Percentiles rank a stretch among this genome's conserved stretches.
Evolutionary conservation across 2,113 vertebrate genomes (phyloP).

Genomic region (Butorides virescens): DNA sequence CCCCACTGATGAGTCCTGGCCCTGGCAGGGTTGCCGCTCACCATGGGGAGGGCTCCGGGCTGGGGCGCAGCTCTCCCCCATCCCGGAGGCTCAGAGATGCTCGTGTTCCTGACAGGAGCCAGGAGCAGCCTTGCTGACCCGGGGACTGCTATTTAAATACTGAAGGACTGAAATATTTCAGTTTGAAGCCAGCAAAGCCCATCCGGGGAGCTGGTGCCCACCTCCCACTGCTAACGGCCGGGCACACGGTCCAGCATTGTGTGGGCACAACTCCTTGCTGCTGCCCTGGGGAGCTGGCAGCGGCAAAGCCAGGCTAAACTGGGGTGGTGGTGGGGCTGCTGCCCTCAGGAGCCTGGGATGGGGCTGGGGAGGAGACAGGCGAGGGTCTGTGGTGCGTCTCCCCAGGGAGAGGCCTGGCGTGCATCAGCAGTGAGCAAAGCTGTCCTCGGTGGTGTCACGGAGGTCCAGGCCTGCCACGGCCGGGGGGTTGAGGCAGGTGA

Average conservation of each 20-base stretch:
- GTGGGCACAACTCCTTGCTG: not conserved
- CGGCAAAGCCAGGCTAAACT: not conserved
- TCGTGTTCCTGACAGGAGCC: not conserved
- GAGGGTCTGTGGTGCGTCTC: not conserved
- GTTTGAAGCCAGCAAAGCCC: not conserved
- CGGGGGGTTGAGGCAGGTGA: conserved; percentile 85
- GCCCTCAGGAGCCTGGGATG: not conserved
- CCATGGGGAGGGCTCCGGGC: not conserved
- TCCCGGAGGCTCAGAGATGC: not conserved
- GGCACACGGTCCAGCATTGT: not conserved
- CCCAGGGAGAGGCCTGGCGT: not conserved
- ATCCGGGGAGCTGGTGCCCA: not conserved
- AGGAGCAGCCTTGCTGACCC: not conserved
- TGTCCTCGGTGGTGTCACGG: conserved; percentile 76
- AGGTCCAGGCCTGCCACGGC: conserved; percentile 82
- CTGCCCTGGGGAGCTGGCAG: not conserved
- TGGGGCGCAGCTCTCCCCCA: not conserved
- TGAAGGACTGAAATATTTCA: not conserved
- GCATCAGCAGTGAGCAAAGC: conserved; percentile 80
- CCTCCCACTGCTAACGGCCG: not conserved
- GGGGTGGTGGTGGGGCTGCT: not conserved
- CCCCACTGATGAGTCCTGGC: not conserved
- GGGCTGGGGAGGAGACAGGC: not conserved
- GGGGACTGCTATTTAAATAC: not conserved
- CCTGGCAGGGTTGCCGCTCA: not conserved